Evolutionary conservation across 2,888 invertebrate genomes (phyloP).

Genomic region (Lasioglossum marginatum): DNA sequence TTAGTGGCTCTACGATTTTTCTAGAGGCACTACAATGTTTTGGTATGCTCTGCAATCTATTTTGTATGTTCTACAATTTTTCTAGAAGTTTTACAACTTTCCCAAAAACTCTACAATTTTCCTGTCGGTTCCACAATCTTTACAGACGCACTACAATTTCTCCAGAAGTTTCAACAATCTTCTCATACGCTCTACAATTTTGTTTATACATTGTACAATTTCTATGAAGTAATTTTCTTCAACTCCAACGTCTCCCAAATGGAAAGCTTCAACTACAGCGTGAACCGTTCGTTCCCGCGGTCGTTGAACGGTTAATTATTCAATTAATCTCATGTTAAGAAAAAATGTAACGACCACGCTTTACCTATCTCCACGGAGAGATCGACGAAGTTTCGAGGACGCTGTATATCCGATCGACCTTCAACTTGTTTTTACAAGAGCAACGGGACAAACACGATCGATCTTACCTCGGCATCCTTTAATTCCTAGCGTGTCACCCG

Average conservation of each 20-base stretch:
- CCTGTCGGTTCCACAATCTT: neutral
- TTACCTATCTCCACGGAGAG: neutral
- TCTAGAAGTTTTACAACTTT: neutral
- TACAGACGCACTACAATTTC: neutral
- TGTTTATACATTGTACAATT: neutral
- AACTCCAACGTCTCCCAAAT: neutral
- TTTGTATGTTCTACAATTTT: neutral
- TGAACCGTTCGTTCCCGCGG: neutral
- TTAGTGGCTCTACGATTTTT: neutral
- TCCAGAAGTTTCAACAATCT: neutral
- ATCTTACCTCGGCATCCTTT: neutral
- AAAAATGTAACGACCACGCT: neutral
- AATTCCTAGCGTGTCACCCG: neutral
- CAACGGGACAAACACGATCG: neutral
- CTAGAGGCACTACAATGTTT: neutral
- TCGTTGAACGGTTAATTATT: constrained; percentile 2
- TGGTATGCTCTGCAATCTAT: too few species aligned
- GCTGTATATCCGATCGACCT: neutral
- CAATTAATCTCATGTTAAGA: neutral
- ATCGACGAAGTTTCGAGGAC: neutral
- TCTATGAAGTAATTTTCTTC: neutral
- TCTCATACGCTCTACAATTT: neutral
- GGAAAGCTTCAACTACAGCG: neutral
- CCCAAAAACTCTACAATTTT: neutral
- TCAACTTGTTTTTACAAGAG: neutral